These are phyloP conservation scores for Trissoscelio sp. DNA, from an alignment of 2,888 invertebrate species.

Conservation along the genomic window DNA sequence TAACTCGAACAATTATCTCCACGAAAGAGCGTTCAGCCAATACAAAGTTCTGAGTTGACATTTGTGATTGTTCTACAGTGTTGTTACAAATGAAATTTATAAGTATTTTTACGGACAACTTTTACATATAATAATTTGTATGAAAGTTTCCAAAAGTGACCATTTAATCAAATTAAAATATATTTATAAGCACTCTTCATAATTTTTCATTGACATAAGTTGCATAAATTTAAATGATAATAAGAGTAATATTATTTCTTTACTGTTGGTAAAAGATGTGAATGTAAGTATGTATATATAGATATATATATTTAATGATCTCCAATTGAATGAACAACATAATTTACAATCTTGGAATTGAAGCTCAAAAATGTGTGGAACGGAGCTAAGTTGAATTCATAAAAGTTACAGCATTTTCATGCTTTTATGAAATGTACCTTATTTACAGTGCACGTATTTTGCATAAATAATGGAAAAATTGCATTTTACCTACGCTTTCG, in stretches of 20 bases:
- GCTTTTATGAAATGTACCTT: slow-evolving; percentile 23
- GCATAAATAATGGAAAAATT: slow-evolving; percentile 34
- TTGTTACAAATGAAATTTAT: neutral
- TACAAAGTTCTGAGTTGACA: neutral
- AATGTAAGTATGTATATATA: neutral
- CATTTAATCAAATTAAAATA: too few species aligned
- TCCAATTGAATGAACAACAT: slow-evolving; percentile 27
- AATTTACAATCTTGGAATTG: slow-evolving; percentile 36
- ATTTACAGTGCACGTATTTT: slow-evolving; percentile 28
- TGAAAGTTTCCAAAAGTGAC: neutral
- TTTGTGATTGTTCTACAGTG: neutral
- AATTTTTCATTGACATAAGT: too few species aligned
- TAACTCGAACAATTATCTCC: neutral
- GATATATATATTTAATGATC: slow-evolving; percentile 4
- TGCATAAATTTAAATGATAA: too few species aligned
- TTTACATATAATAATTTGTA: neutral
- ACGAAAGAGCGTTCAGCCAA: neutral
- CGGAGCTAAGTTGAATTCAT: slow-evolving; percentile 43
- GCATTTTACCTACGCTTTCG: slow-evolving; percentile 15
- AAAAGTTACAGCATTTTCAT: slow-evolving; percentile 29
- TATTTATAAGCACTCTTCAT: neutral
- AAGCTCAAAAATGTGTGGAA: slow-evolving; percentile 31
- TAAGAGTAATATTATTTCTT: too few species aligned
- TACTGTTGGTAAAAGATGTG: neutral
- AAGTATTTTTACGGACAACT: neutral